Percentiles rank a stretch among this genome's conserved stretches.
Conservation (phyloP, 2,797 vertebrate species). For the Jordanella pulchra region DNA sequence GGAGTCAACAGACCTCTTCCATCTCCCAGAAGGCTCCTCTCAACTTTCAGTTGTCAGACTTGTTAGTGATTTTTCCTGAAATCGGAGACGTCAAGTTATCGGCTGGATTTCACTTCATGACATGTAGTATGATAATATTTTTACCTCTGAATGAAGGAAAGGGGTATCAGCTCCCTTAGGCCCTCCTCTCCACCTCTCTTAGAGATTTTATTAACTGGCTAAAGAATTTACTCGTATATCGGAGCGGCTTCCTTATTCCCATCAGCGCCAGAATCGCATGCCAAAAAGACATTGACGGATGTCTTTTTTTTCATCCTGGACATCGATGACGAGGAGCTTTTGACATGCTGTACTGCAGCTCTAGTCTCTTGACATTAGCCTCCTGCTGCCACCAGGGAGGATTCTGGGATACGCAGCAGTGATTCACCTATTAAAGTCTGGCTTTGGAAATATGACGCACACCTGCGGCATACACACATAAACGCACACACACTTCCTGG, state of each 20-base stretch:
- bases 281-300: slow-evolving; percentile 81
- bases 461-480: slow-evolving; percentile 18
- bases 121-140: slow-evolving; percentile 53
- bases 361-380: slow-evolving; percentile 76
- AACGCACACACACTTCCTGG: slow-evolving; percentile 47
- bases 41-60: slow-evolving; percentile 68
- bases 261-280: slow-evolving; percentile 65
- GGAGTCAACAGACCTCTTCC: slow-evolving; percentile 43
- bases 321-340: slow-evolving; percentile 68
- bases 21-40: slow-evolving; percentile 60
- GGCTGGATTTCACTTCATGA: slow-evolving; percentile 56
- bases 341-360: slow-evolving; percentile 78
- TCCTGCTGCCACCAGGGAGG: slow-evolving; percentile 79
- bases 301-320: slow-evolving; percentile 71
- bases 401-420: slow-evolving; percentile 71
- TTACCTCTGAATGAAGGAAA: slow-evolving; percentile 44
- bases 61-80: slow-evolving; percentile 70
- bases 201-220: slow-evolving; percentile 74
- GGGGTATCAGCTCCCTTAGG: slow-evolving; percentile 2
- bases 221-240: slow-evolving; percentile 60
- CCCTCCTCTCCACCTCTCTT: slow-evolving; percentile 32
- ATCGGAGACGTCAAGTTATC: slow-evolving; percentile 63
- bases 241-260: slow-evolving; percentile 66
- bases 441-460: slow-evolving; percentile 56
- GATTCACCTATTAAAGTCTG: slow-evolving; percentile 72